These are phyloP conservation scores for Machaerirhynchus nigripectus DNA, from an alignment of 2,113 vertebrate species.

Conservation along the genomic window DNA sequence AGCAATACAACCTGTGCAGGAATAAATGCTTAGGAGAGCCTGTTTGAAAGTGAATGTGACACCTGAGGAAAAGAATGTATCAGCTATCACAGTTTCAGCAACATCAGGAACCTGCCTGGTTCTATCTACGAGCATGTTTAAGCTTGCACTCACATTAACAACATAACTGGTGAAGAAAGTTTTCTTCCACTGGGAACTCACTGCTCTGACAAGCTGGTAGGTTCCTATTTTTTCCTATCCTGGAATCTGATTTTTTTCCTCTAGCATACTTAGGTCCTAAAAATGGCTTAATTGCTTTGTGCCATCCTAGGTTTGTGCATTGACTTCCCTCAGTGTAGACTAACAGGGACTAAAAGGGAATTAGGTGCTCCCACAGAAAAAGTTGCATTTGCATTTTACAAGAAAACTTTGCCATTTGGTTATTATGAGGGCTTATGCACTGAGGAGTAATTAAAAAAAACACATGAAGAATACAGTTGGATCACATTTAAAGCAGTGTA, in stretches of 20 bases:
- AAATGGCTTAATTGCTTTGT: background rate
- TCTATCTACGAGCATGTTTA: background rate
- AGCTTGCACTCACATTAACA: background rate
- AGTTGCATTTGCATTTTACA: background rate
- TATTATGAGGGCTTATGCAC: background rate
- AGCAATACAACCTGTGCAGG: background rate
- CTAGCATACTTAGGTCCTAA: background rate
- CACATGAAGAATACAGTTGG: background rate
- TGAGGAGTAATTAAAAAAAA: background rate
- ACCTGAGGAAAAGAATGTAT: background rate
- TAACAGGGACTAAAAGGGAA: background rate
- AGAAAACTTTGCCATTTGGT: background rate
- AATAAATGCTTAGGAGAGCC: background rate
- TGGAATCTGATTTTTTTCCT: background rate
- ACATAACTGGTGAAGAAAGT: background rate
- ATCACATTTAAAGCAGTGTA: background rate
- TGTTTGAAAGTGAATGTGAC: background rate
- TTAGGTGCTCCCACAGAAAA: background rate
- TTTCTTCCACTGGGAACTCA: background rate
- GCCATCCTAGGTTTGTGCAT: background rate
- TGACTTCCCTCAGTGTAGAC: fast-evolving
- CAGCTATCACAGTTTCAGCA: background rate
- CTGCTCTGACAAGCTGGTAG: background rate
- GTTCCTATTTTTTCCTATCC: background rate
- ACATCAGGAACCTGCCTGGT: background rate